These are phyloP conservation scores for Pomacea canaliculata DNA, from an alignment of 2,888 invertebrate species.

Conservation along the genomic window DNA sequence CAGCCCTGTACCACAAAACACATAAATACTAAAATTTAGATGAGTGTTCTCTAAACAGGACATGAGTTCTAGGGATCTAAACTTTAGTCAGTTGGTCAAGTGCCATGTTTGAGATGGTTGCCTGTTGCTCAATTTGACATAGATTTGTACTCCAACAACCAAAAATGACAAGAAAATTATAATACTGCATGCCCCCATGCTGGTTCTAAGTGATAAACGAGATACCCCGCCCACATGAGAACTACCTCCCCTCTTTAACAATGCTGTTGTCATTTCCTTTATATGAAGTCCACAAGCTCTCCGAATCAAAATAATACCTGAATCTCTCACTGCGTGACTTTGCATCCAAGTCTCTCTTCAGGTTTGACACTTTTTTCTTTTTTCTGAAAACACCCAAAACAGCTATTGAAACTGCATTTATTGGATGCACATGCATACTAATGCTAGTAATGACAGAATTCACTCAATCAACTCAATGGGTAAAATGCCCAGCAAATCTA, in stretches of 20 bases:
- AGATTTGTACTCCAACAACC: neutral
- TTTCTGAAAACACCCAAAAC: conserved; percentile 73
- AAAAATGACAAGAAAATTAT: neutral
- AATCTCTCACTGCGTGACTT: conserved; percentile 93
- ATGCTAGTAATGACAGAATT: no score
- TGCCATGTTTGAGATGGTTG: no score
- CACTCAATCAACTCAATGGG: no score
- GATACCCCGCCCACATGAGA: no score
- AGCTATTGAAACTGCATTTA: neutral
- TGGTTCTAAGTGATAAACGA: neutral
- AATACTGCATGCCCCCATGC: neutral
- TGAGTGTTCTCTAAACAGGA: no score
- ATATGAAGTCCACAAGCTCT: no score
- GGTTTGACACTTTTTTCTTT: conserved; percentile 90
- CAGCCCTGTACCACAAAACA: conserved; percentile 53
- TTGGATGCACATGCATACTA: no score
- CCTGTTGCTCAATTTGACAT: no score
- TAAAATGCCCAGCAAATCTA: neutral
- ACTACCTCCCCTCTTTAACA: no score
- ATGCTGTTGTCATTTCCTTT: no score
- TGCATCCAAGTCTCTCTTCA: conserved; percentile 95
- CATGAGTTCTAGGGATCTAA: no score
- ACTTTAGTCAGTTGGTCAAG: no score
- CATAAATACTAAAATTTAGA: neutral
- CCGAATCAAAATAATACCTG: conserved; percentile 62